Percentiles rank a stretch among this genome's conserved stretches.
Evolutionary conservation across 92 coral and sea anemone genomes (phyloP).

Genomic region (Epizoanthus stellaris): DNA sequence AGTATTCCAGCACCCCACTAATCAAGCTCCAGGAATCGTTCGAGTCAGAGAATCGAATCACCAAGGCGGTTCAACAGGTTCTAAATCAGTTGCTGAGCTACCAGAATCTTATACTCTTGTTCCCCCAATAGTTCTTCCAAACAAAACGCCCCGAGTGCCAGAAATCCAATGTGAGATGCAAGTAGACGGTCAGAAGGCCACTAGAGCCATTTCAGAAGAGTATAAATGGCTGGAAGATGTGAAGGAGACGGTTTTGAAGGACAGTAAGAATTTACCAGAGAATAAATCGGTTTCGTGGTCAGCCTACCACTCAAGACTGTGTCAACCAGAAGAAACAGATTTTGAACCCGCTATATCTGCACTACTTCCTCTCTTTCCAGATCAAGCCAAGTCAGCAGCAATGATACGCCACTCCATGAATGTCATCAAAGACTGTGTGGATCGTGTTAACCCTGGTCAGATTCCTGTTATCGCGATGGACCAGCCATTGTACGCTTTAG

Average conservation of each 20-base stretch:
- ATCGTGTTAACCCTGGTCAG: conserved; percentile 35
- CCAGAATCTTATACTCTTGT: conserved; percentile 59
- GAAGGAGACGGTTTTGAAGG: conserved; percentile 24
- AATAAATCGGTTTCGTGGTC: conserved; percentile 34
- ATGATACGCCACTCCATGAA: conserved; percentile 46
- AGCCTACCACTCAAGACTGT: conserved; percentile 12
- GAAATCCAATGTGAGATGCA: neutral
- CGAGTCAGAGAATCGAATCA: conserved; percentile 23
- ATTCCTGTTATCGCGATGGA: conserved; percentile 45
- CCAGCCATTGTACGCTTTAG: conserved; percentile 43
- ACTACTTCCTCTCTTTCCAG: conserved; percentile 37
- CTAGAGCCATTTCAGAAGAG: conserved; percentile 9
- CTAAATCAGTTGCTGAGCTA: conserved; percentile 58
- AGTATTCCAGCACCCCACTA: conserved; percentile 61
- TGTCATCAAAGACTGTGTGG: conserved; percentile 32
- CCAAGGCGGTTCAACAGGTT: conserved; percentile 20
- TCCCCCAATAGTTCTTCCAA: conserved; percentile 45
- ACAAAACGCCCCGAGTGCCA: conserved; percentile 42
- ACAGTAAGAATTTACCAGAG: neutral
- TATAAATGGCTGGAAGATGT: conserved; percentile 31
- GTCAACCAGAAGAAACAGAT: neutral
- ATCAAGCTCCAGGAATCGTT: conserved; percentile 42
- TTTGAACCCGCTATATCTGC: conserved; percentile 20
- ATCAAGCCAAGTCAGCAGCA: conserved; percentile 42
- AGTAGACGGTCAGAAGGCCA: conserved; percentile 10